These are phyloP conservation scores for Liopterus haemorrhoidalis DNA, from an alignment of 2,888 invertebrate species.

Conservation along the genomic window DNA sequence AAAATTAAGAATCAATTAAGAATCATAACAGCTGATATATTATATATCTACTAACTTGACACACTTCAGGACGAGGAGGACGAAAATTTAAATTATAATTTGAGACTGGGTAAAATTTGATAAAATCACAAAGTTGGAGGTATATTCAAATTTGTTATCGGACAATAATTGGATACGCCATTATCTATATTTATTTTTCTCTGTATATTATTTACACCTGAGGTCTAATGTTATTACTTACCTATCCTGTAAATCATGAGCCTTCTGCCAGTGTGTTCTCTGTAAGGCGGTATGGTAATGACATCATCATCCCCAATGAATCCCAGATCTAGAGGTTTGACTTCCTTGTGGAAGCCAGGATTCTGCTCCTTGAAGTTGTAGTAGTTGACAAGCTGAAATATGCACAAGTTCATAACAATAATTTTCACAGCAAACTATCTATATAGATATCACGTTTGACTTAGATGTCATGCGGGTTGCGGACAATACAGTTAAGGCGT, in stretches of 20 bases:
- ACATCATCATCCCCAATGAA: slow-evolving; percentile 63
- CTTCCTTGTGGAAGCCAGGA: slow-evolving; percentile 59
- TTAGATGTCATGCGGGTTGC: background rate
- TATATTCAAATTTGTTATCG: too few relatives aligned
- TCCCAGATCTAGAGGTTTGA: slow-evolving; percentile 59
- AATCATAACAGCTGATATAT: too few relatives aligned
- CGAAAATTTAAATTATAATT: too few relatives aligned
- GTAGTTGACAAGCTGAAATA: slow-evolving; percentile 65
- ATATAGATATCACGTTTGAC: background rate
- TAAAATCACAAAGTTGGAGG: too few relatives aligned
- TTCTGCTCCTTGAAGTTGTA: slow-evolving; percentile 69
- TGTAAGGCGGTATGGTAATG: slow-evolving; percentile 67
- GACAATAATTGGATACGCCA: too few relatives aligned
- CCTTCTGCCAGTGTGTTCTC: slow-evolving; percentile 67
- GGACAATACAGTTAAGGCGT: background rate
- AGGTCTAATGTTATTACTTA: too few relatives aligned
- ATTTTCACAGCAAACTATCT: background rate
- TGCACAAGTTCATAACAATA: slow-evolving; percentile 8
- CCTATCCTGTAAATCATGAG: slow-evolving; percentile 68
- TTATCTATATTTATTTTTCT: too few relatives aligned
- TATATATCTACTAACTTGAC: background rate
- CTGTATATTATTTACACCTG: too few relatives aligned
- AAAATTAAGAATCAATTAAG: too few relatives aligned
- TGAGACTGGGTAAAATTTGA: too few relatives aligned
- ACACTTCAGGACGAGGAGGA: too few relatives aligned